Percentiles rank a stretch among this genome's conserved stretches.
These are phyloP conservation scores for Myathropa florea DNA, from an alignment of 2,888 invertebrate species.

Conservation along the genomic window DNA sequence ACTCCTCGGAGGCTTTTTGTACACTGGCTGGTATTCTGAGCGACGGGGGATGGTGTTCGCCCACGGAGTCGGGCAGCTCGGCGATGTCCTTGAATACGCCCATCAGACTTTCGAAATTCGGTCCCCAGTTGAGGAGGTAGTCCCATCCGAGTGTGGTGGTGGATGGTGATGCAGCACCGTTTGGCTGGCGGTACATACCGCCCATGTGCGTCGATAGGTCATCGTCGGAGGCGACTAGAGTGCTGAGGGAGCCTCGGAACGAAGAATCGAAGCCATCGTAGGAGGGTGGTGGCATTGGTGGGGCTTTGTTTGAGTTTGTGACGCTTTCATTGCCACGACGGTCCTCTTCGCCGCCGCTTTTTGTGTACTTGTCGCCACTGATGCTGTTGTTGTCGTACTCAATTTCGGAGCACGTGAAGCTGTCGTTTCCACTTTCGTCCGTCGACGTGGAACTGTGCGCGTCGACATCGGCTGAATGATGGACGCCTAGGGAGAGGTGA, in stretches of 20 bases:
- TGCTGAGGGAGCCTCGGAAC: slow-evolving; percentile 95
- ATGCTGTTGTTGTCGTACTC: slow-evolving; percentile 96
- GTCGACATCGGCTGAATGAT: slow-evolving; percentile 88
- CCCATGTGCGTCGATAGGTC: slow-evolving; percentile 91
- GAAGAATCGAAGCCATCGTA: slow-evolving; percentile 97
- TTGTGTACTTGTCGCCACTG: slow-evolving; percentile 87
- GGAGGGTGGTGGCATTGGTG: slow-evolving; percentile 88
- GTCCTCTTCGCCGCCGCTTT: slow-evolving; percentile 84
- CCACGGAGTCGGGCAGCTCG: slow-evolving; percentile 92
- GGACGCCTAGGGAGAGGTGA: slow-evolving; percentile 87
- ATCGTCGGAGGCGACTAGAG: slow-evolving; percentile 95
- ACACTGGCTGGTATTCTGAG: slow-evolving; percentile 89
- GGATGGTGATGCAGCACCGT: slow-evolving; percentile 86
- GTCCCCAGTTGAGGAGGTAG: slow-evolving; percentile 96
- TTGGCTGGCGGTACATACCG: slow-evolving; percentile 89
- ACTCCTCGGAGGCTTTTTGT: slow-evolving; percentile 94
- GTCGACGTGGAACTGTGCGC: slow-evolving; percentile 90
- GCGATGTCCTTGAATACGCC: slow-evolving; percentile 98
- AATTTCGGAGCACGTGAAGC: slow-evolving; percentile 98
- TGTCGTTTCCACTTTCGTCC: slow-evolving; percentile 97
- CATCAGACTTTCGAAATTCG: slow-evolving; percentile 96
- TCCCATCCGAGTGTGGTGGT: slow-evolving; percentile 94
- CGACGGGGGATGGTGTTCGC: slow-evolving; percentile 87
- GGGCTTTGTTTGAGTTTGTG: slow-evolving; percentile 82
- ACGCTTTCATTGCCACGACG: slow-evolving; percentile 83